Evolutionary conservation across 2,888 invertebrate genomes (phyloP).

Genomic region (Orthosia gracilis): DNA sequence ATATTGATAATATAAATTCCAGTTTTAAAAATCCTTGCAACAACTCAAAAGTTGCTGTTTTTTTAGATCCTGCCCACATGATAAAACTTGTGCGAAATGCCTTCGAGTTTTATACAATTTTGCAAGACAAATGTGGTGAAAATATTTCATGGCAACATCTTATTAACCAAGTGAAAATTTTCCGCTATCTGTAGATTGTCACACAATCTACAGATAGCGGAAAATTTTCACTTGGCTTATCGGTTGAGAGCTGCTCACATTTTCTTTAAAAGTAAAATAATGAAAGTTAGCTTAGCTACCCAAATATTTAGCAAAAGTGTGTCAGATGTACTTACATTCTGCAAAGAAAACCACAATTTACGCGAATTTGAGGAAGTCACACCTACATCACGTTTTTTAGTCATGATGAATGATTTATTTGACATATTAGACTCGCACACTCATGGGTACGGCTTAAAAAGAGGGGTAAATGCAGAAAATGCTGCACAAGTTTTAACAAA

Average conservation of each 20-base stretch:
- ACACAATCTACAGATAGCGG: conserved; percentile 7
- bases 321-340: conserved; percentile 6
- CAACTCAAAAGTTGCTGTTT: neutral
- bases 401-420: conserved; percentile 12
- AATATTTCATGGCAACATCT: conserved; percentile 3
- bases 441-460: conserved; percentile 5
- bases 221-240: conserved; percentile 1
- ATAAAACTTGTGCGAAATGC: conserved; percentile 13
- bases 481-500: neutral
- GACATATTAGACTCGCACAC: conserved; percentile 15
- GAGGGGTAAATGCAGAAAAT: conserved; percentile 20
- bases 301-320: conserved; percentile 11
- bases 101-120: neutral
- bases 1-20: neutral
- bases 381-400: neutral
- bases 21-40: conserved; percentile 11
- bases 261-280: conserved; percentile 2
- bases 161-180: too few species aligned
- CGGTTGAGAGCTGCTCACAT: neutral
- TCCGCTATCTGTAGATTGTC: too few species aligned
- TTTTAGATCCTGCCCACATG: conserved; percentile 21
- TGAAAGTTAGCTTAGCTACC: neutral
- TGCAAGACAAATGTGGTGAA: neutral
- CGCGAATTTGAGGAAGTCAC: neutral
- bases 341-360: neutral